Evolutionary conservation across 2,888 invertebrate species (phyloP), one percentile per base, ranked within the genome.

Genomic region (Drosophila melanocephala): DNA sequence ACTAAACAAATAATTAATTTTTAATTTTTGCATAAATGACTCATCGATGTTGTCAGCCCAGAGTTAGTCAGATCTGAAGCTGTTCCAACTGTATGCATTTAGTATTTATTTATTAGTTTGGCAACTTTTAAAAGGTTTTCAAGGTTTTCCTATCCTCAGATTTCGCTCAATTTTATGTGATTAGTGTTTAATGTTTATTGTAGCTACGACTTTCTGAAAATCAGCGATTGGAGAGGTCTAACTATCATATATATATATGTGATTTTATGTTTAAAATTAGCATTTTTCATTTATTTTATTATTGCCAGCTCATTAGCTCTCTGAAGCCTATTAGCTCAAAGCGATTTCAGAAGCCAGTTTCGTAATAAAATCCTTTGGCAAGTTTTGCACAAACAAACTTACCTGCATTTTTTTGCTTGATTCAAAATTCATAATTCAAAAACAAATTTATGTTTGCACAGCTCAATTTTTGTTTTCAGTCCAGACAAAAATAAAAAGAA

Each of bases 361-460:
- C 56, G 51, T 57, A 64, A 52, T 32, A n/a, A 67, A 79, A 75
- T 83, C 77, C 75, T 77, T 77, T 61, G 75, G 47, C 56, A 39
- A 58, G 22, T 61, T 69, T 77, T 68, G 62, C 73, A 55, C 77
- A 77, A 57, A 59, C 57, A 30, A 57, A 39, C 14, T 5, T 39
- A 57, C 28, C 57, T 39, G 19, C 58, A 9, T 50, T 33, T 39
- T 55, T 39, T 37, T 58, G 37, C 9, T n/a, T 32, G 57, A 55
- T 26, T 28, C 64, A n/a, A 71, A 74, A 79, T 39, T 74, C 77
- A 79, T 81, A 81, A 58, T 67, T 74, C 53, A 74, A 51, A 74
- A 65, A 65, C 52, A 59, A 67, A 71, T 80, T 76, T 77, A 79
- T 81, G 77, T 79, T 69, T 68, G 79, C 79, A 62, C 76, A 76